Evolutionary conservation across 2,113 vertebrate species (phyloP), one percentile per base, ranked within the genome.

Genomic region (Ailurus styani): DNA sequence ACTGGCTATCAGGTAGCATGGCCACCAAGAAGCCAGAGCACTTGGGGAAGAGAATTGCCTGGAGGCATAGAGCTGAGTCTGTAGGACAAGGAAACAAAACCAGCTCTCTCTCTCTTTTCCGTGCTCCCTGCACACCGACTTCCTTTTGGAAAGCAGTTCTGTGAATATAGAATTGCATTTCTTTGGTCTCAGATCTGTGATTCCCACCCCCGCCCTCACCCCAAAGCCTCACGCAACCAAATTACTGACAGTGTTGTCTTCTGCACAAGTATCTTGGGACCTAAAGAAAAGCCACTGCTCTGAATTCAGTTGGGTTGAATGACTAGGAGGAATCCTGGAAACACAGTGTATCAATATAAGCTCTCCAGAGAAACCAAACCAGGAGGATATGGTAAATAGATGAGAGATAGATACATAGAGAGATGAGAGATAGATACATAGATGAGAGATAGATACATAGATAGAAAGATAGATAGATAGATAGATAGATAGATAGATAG

Each of bases 111-210:
- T 55, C 34, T 66, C 21, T 50, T 68, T 11, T 62, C 29, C 6
- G 54, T 73, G 11, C 5, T 13, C 11, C 18, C 18, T n/a, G 25
- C 8, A 47, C 0, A 0, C 1, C 10, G 5, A 45, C 14, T 4
- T 64, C 11, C 45, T 81, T 79, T n/a, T 72, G 60, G 45, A 89
- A 78, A 79, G 25, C 23, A 70, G 2, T 37, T 84, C 64, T 86
- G 13, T 57, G 81, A 81, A n/a, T 52, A 54, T 5, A 82, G 55
- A 40, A 21, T 75, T n/a, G 23, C 45, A 66, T 81, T 62, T 73
- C 72, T 40, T 34, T 93, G 62, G 21, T 42, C 64, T 55, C 62
- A 42, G 20, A 73, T 50, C 83, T 42, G 9, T 77, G 21, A 82
- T 57, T 2, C 14, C 86, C 23, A 10, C 14, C 40, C 11, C 40